These are phyloP conservation scores for Phlogophora meticulosa DNA, from an alignment of 2,888 invertebrate species.

Conservation along the genomic window DNA sequence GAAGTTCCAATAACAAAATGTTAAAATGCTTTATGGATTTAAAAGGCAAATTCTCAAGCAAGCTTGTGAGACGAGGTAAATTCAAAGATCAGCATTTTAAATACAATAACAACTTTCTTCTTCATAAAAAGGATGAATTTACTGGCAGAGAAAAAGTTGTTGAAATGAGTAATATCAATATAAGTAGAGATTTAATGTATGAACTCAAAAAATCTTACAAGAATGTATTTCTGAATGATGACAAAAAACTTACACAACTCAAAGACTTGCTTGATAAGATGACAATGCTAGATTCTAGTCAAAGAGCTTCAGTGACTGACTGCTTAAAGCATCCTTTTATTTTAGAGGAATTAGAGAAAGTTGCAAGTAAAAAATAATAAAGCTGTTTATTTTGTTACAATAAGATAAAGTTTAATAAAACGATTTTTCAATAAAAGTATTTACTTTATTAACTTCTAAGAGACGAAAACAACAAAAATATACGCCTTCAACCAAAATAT, in stretches of 20 bases:
- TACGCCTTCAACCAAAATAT: conserved; percentile 87
- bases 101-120: conserved; percentile 97
- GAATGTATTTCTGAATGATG: conserved; percentile 95
- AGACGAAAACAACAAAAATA: conserved; percentile 87
- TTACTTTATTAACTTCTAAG: conserved; percentile 82
- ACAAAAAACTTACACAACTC: conserved; percentile 96
- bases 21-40: conserved; percentile 99
- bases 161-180: conserved; percentile 96
- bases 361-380: conserved; percentile 57
- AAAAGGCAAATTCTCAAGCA: conserved; percentile 99
- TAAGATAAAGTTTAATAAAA: conserved; percentile 72
- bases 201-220: conserved; percentile 96
- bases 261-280: conserved; percentile 98
- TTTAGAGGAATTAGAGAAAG: conserved; percentile 78
- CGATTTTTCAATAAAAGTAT: conserved; percentile 77
- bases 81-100: conserved; percentile 99
- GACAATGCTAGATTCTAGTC: conserved; percentile 96
- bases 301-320: conserved; percentile 96
- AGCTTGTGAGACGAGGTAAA: conserved; percentile 97
- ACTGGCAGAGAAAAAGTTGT: conserved; percentile 99
- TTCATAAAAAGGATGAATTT: conserved; percentile 99
- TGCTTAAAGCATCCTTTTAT: conserved; percentile 98
- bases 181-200: conserved; percentile 95
- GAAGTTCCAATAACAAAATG: conserved; percentile 99
- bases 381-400: conserved; percentile 49